These are phyloP conservation scores for Pygmarrhopalites habei DNA, from an alignment of 1,140 invertebrate genomes.

Conservation along the genomic window DNA sequence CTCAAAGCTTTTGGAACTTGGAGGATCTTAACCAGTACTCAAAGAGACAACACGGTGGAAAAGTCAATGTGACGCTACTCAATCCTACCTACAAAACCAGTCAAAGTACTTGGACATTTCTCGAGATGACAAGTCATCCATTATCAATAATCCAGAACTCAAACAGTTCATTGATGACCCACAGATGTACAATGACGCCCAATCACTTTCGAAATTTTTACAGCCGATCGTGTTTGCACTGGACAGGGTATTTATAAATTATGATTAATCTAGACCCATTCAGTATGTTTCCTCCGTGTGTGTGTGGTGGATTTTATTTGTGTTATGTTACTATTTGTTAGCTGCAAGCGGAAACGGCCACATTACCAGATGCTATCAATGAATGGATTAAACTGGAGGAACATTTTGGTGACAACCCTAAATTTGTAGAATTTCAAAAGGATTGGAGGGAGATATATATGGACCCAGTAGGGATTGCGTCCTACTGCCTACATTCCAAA, in stretches of 20 bases:
- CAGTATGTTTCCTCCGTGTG: background rate
- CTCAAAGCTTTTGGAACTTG: background rate
- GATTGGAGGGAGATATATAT: background rate
- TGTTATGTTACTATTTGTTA: no score
- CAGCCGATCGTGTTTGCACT: slow-evolving; percentile 8
- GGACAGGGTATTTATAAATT: slow-evolving; percentile 2
- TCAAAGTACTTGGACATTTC: slow-evolving; percentile 26
- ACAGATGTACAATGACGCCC: background rate
- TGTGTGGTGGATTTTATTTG: background rate
- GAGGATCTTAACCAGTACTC: slow-evolving; percentile 5
- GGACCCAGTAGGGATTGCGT: background rate
- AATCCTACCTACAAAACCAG: slow-evolving; percentile 19
- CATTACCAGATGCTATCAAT: background rate
- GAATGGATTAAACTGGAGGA: background rate
- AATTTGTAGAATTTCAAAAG: background rate
- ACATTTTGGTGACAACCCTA: background rate
- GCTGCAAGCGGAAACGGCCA: background rate
- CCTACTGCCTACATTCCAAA: background rate
- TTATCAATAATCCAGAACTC: background rate
- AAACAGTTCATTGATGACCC: background rate
- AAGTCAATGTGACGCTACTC: slow-evolving; percentile 4
- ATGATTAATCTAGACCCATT: background rate
- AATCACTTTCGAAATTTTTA: background rate
- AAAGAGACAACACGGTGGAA: slow-evolving; percentile 23
- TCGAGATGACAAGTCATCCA: background rate